phyloP scores from a whole-genome alignment of 2,888 invertebrate species.

The Athalia rosae region DNA sequence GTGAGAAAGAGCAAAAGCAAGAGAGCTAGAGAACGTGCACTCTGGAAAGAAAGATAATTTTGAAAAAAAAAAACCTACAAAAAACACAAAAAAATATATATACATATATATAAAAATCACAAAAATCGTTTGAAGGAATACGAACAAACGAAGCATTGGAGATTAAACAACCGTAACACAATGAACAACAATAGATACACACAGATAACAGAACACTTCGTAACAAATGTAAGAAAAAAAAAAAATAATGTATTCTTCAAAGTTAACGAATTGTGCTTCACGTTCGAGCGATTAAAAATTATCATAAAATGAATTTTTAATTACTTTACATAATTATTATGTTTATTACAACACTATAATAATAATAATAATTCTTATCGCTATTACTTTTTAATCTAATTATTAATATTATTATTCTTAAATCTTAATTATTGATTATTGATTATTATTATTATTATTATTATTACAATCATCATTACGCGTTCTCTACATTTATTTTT shows the following conservation, averaged over 20 bases:
- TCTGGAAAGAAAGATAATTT: too few relatives aligned
- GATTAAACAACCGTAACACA: background rate
- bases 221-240: constrained; percentile 43
- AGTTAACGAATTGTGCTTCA: constrained; percentile 60
- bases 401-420: constrained; percentile 45
- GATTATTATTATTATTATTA: constrained; percentile 47
- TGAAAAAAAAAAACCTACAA: too few relatives aligned
- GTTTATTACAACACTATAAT: constrained; percentile 56
- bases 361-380: constrained; percentile 37
- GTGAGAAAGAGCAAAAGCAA: background rate
- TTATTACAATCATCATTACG: constrained; percentile 46
- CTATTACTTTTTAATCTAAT: constrained; percentile 42
- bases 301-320: constrained; percentile 62
- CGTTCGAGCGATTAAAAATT: constrained; percentile 53
- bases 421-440: constrained; percentile 41
- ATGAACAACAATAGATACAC: constrained; percentile 5
- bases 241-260: constrained; percentile 59
- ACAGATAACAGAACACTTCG: background rate
- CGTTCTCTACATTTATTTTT: constrained; percentile 33
- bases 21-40: too few relatives aligned
- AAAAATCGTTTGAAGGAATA: background rate
- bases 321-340: constrained; percentile 62
- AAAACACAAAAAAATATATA: too few relatives aligned
- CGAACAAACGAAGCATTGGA: background rate
- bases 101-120: background rate